Base-by-base conservation (phyloP, 2,888 invertebrate genomes). In the Chloroclysta siterata region DNA sequence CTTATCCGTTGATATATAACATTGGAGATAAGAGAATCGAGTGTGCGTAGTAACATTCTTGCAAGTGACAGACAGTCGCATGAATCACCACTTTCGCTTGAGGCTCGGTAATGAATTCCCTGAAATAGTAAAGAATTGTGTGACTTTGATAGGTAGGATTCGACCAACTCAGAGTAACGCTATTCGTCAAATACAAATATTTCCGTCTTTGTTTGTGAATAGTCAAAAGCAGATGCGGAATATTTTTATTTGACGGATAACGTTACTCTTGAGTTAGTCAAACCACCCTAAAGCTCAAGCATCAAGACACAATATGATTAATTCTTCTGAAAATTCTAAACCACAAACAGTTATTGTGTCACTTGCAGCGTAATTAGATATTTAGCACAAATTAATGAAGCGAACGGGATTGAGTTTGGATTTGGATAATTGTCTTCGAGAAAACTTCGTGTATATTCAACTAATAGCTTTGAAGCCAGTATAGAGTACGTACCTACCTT, bases 41-140 rank as follows among this genome's bases (percentile, higher is more conserved):
- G 41, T 48, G 41, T 46, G 46, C 29, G 47, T 50, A 48, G 36
- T 46, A 36, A 53, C 22, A 46, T 60, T 60, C 55, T 41, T 29
- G 33, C 22, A 28, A 29, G 22, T 56, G 48, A 53, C 53, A 42
- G 48, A 53, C 53, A 47, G 53, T 56, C 52, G 55, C 41, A 46
- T 66, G 67, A 68, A 61, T 63, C 70, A 66, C 61, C 39, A 59
- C 69, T 68, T 71, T 68, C 67, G 60, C 64, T 22, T 15, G 51
- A 56, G 48, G 53, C 58, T 51, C 13, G 46, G 54, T 60, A 48
- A 67, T 50, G 42, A 58, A 58, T 62, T 60, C 58, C 58, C 47
- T 14, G 65, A 67, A 62, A 60, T 62, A 22, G 46, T 60, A 41
- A 54, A 68, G 29, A 5, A 53, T 60, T 63, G 64, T 48, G 41